These are phyloP conservation scores for Pristionchus fissidentatus DNA, from an alignment of 2,888 invertebrate species.

Conservation along the genomic window DNA sequence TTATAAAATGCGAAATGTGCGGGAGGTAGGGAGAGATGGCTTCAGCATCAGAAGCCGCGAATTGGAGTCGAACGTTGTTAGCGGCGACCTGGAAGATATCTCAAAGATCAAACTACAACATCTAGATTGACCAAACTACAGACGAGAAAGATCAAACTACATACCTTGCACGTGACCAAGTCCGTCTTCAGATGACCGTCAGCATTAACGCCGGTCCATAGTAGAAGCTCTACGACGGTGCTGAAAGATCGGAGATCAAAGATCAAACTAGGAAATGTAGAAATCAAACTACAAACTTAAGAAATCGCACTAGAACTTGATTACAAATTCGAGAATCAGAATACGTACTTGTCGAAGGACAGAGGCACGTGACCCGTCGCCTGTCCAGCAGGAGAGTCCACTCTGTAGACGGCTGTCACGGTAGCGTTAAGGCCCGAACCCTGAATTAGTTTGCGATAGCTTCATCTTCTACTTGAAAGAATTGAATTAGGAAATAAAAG, in stretches of 20 bases:
- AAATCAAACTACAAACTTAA: neutral
- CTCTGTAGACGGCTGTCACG: constrained; percentile 65
- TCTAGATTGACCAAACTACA: neutral
- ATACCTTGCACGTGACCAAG: constrained; percentile 65
- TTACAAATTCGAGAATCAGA: neutral
- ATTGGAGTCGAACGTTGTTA: constrained; percentile 68
- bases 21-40: constrained; percentile 70
- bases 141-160: constrained; percentile 44
- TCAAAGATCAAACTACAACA: neutral
- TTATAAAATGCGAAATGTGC: constrained; percentile 69
- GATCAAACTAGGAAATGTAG: neutral
- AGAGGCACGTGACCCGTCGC: constrained; percentile 72
- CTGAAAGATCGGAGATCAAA: constrained; percentile 54
- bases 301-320: neutral
- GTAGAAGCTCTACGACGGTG: constrained; percentile 68
- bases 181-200: constrained; percentile 75
- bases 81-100: constrained; percentile 58
- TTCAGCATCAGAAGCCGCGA: constrained; percentile 65
- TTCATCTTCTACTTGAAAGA: neutral
- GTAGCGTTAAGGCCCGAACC: constrained; percentile 71
- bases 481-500: constrained; percentile 20
- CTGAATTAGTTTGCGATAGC: constrained; percentile 53
- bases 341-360: constrained; percentile 68
- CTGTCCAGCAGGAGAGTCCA: constrained; percentile 67
- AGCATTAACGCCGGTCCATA: constrained; percentile 70